These are phyloP conservation scores for Leptogaster cylindrica DNA, from an alignment of 2,888 invertebrate genomes.

Conservation along the genomic window DNA sequence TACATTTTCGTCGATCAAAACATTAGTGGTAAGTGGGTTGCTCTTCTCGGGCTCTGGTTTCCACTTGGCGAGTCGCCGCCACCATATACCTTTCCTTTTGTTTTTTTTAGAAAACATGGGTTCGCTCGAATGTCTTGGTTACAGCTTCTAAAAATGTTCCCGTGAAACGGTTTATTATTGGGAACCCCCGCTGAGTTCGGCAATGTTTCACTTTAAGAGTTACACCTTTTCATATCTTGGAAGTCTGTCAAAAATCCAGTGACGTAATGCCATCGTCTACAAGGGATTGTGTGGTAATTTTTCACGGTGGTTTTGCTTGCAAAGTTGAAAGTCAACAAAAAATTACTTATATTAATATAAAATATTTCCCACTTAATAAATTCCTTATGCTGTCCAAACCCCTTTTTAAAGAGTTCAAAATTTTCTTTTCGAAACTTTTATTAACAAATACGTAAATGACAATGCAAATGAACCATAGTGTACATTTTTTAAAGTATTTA, in stretches of 20 bases:
- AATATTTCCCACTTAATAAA: too few species aligned
- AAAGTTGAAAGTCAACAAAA: too few species aligned
- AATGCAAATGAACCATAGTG: too few species aligned
- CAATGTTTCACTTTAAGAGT: conserved; percentile 24
- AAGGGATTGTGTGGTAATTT: not conserved
- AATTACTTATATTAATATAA: too few species aligned
- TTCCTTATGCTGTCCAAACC: too few species aligned
- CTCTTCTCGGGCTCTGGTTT: not conserved
- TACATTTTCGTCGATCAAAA: conserved; percentile 25
- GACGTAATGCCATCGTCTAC: not conserved
- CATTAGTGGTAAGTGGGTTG: conserved; percentile 27
- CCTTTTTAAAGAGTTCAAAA: too few species aligned
- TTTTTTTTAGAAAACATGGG: not conserved
- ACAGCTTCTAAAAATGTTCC: not conserved
- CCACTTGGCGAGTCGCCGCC: not conserved
- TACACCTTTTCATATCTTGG: conserved; percentile 19
- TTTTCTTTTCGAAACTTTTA: too few species aligned
- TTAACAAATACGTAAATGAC: too few species aligned
- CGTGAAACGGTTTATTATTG: conserved; percentile 12
- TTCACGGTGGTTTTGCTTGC: not conserved
- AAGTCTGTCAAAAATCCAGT: too few species aligned
- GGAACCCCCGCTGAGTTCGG: conserved; percentile 13
- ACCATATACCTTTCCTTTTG: not conserved
- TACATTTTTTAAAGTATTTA: too few species aligned
- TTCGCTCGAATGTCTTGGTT: not conserved